phyloP scores from a whole-genome alignment of 1,140 invertebrate species.

The Spodoptera frugiperda region DNA sequence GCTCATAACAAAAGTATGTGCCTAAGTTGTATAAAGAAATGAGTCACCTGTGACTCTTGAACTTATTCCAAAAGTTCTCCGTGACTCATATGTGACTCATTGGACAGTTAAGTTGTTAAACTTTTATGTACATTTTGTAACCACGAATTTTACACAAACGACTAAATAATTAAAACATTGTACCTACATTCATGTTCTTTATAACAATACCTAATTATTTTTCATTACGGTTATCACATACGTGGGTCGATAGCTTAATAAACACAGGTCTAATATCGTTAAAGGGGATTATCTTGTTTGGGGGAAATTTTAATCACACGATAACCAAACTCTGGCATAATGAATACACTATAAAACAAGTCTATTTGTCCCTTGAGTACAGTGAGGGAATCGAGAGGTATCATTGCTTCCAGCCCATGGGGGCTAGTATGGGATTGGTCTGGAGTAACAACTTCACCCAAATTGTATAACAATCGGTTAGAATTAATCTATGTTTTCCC shows the following conservation, averaged over 20 bases:
- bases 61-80: too few species aligned
- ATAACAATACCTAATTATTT: background rate
- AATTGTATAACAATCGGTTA: constrained; percentile 29
- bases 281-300: constrained; percentile 10
- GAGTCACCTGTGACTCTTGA: too few species aligned
- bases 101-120: too few species aligned
- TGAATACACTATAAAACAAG: constrained; percentile 36
- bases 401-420: constrained; percentile 32
- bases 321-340: constrained; percentile 5
- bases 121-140: too few species aligned
- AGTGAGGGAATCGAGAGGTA: constrained; percentile 11
- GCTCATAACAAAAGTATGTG: too few species aligned
- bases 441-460: background rate
- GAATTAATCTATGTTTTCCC: constrained; percentile 25
- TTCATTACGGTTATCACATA: constrained; percentile 9
- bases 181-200: background rate
- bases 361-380: background rate
- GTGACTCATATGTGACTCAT: too few species aligned
- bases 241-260: constrained; percentile 5
- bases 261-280: constrained; percentile 1
- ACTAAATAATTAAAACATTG: background rate
- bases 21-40: too few species aligned
- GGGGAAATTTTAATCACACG: constrained; percentile 29
- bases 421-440: constrained; percentile 22
- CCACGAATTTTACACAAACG: too few species aligned